Evolutionary conservation across 2,113 vertebrate species (phyloP).

Genomic region (Eulacestoma nigropectus): DNA sequence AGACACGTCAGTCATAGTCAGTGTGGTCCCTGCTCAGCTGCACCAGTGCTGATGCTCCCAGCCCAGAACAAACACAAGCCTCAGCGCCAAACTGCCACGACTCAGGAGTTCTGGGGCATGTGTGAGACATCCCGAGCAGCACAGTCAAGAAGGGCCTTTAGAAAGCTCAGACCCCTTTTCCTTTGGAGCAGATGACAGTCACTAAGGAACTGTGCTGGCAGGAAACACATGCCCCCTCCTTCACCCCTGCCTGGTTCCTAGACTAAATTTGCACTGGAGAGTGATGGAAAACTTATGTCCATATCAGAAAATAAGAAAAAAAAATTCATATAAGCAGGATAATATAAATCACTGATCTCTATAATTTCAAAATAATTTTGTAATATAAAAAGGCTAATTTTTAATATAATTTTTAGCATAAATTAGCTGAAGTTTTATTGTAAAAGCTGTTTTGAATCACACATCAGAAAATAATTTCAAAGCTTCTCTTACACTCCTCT

Average conservation of each 20-base stretch:
- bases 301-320: neutral
- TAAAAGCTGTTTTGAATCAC: neutral
- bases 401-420: neutral
- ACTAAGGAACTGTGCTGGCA: neutral
- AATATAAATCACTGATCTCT: neutral
- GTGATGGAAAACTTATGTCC: neutral
- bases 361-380: neutral
- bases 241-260: neutral
- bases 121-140: neutral
- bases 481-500: neutral
- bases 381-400: neutral
- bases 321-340: neutral
- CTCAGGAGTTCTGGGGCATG: rapidly evolving
- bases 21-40: neutral
- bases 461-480: neutral
- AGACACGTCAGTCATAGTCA: neutral
- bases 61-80: neutral
- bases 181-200: neutral
- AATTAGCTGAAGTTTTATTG: neutral
- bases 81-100: neutral
- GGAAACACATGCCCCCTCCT: rapidly evolving
- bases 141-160: neutral
- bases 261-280: neutral
- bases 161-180: neutral
- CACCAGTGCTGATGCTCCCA: neutral